Base-by-base conservation (phyloP, 2,113 vertebrate species). In the Sebastes fasciatus region DNA sequence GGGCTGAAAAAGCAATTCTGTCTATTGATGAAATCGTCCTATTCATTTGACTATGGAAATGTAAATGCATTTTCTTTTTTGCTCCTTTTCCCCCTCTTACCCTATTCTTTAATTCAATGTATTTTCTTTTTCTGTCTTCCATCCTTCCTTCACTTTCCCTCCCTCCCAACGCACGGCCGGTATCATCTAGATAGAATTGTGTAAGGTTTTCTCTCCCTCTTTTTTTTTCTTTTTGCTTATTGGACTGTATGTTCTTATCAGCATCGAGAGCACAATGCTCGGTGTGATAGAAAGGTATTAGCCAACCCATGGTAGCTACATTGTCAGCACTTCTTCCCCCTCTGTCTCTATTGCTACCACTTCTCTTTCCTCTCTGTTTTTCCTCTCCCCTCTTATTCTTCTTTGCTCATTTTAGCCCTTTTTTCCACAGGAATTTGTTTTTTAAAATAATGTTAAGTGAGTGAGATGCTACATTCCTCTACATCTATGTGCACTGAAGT, bases 171-270 rank as follows among this genome's bases (percentile, higher is more conserved):
- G 83, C 82, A 77, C 81, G 80, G 67, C 68, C 43, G 48, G 85
- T 91, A 91, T 94, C 86, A 92, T 92, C 91, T 83, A 91, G 93
- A 94, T 94, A 93, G 83, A 92, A 93, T 88, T 93, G 91, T 92
- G 90, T 86, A 71, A 86, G 86, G 65, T 83, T 91, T 88, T 85
- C 49, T 54, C 66, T 55, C 64, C 43, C 75, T 74, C 26, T 74
- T 70, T 67, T 82, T 79, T 77, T 48, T 82, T 55, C 70, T 90
- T 91, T 91, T 89, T 91, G 91, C 94, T 93, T 94, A 91, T 93
- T 94, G 92, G 91, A 93, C 93, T 91, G 90, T 89, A 84, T 90
- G 91, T 92, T 94, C 94, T 94, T 94, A 94, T 94, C 94, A 93
- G 94, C 89, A 87, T 82, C 62, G 84, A 74, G 84, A 92, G 94